These are phyloP conservation scores for Glaucopsyche alexis DNA, from an alignment of 2,888 invertebrate genomes.

Conservation along the genomic window DNA sequence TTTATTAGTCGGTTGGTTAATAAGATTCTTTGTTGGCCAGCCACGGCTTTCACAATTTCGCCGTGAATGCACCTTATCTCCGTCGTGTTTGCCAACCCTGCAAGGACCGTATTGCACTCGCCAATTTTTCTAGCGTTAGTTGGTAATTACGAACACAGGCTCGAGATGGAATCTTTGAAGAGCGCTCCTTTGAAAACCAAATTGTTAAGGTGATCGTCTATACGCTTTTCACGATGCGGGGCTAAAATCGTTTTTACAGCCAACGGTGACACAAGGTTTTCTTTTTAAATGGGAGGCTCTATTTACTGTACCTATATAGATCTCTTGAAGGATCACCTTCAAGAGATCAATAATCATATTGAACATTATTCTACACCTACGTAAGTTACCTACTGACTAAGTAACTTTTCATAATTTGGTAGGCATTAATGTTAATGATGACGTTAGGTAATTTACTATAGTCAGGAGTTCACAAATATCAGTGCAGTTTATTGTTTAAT, in stretches of 20 bases:
- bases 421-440: no score
- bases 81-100: constrained; percentile 63
- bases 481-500: no score
- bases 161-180: constrained; percentile 44
- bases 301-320: background rate
- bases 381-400: no score
- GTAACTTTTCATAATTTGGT: no score
- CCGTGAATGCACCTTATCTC: constrained; percentile 74
- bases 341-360: no score
- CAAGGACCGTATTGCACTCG: constrained; percentile 52
- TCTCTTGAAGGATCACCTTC: no score
- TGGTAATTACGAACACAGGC: constrained; percentile 60
- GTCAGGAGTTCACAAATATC: no score
- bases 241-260: constrained; percentile 1
- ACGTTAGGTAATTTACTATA: no score
- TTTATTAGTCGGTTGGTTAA: constrained; percentile 74
- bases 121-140: constrained; percentile 67
- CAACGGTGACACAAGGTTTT: background rate
- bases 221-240: constrained; percentile 11
- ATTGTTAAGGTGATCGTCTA: constrained; percentile 26
- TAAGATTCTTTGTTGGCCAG: constrained; percentile 69
- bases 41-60: constrained; percentile 68
- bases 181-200: constrained; percentile 31
- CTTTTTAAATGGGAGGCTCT: background rate
- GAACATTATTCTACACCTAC: background rate